Evolutionary conservation across 1,140 invertebrate species (phyloP), one percentile per base, ranked within the genome.

Genomic region (Calephelis nemesis): DNA sequence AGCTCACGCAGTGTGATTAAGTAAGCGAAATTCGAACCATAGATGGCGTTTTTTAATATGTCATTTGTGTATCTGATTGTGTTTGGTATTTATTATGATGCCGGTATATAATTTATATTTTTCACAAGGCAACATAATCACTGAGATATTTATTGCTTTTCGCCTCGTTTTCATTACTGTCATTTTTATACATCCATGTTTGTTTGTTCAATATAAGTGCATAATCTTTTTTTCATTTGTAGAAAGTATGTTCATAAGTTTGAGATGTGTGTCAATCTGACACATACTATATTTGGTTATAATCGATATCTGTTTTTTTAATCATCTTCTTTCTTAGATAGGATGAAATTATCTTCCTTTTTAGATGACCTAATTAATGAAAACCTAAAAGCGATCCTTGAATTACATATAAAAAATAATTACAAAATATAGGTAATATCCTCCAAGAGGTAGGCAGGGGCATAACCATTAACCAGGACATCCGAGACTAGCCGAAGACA

Each of bases 61-160:
- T 74, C 74, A 81, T 83, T 79, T 72, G 68, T 68, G 68, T 78
- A 71, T 73, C 65, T 64, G 63, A 75, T 71, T 71, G 68, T 76
- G 52, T 52, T 60, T 67, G 71, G 65, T 68, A 68, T 70, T 75
- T 75, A 72, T 81, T 70, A 65, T 58, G 65, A 58, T 40, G 62
- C 65, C 69, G 69, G 58, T 69, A 69, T 67, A 68, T 72, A 72
- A 83, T 81, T 75, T 78, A 80, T 78, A 65, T 74, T 78, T 79
- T 81, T 81, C 76, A 71, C 75, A 63, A 30, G 50, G 42, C 58
- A 49, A 62, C 58, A 54, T 75, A 70, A 79, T 83, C 78, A 76
- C 73, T 65, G 63, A 62, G 64, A 67, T 75, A 78, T 74, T 75
- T 75, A 74, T 72, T 63, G 11, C 15, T 62, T 45, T 65, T 69